Conservation (phyloP, 2,888 invertebrate genomes). For the Syritta pipiens region DNA sequence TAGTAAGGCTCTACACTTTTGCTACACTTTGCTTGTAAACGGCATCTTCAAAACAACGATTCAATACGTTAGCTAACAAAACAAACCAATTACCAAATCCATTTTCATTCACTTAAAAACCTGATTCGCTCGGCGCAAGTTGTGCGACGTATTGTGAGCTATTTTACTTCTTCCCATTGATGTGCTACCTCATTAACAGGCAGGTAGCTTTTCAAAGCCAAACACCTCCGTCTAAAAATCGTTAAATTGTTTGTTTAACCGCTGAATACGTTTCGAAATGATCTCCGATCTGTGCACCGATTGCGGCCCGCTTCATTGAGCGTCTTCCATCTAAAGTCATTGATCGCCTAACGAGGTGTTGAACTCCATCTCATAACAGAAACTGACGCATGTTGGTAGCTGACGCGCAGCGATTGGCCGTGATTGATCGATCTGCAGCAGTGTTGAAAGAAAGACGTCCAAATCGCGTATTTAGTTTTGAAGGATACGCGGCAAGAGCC, state of each 20-base stretch:
- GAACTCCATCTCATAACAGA: constrained; percentile 56
- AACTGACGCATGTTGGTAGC: constrained; percentile 27
- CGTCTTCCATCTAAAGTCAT: constrained; percentile 48
- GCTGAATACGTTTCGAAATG: constrained; percentile 14
- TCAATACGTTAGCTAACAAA: too few species aligned
- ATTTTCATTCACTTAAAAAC: too few species aligned
- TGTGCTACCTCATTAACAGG: constrained; percentile 1
- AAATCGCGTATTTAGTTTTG: background rate
- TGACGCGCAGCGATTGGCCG: constrained; percentile 2
- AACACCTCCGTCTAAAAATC: background rate
- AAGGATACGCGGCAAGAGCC: constrained; percentile 50
- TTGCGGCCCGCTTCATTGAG: constrained; percentile 13
- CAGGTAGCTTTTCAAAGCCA: background rate
- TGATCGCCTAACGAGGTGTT: constrained; percentile 56
- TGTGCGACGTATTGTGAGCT: too few species aligned
- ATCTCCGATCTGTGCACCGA: constrained; percentile 2
- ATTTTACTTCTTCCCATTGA: too few species aligned
- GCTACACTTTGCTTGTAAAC: too few species aligned
- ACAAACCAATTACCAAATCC: too few species aligned
- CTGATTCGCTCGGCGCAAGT: too few species aligned
- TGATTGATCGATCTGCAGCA: constrained; percentile 9
- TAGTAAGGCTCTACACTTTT: too few species aligned
- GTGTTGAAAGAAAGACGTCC: background rate
- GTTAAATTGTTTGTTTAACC: constrained; percentile 21
- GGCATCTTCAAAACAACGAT: too few species aligned